phyloP scores from a whole-genome alignment of 1,140 invertebrate species.

The Diuraphis noxia region DNA sequence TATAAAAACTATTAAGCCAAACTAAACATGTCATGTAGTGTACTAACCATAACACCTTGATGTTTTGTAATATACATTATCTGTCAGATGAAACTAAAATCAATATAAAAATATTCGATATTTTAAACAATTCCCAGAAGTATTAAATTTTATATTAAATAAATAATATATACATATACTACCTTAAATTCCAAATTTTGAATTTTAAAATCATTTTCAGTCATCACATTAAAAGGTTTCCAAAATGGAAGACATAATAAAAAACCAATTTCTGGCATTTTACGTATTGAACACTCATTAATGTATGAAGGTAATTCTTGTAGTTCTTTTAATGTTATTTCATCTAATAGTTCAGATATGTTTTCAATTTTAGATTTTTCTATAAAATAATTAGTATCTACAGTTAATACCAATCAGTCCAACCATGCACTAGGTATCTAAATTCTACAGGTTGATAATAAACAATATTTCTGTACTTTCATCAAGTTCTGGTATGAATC shows the following conservation, averaged over 20 bases:
- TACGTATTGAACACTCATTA: slow-evolving; percentile 74
- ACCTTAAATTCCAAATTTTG: slow-evolving; percentile 69
- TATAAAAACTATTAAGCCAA: too few species aligned
- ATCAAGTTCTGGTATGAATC: slow-evolving; percentile 40
- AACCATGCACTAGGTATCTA: too few species aligned
- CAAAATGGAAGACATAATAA: slow-evolving; percentile 72
- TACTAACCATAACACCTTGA: slow-evolving; percentile 47
- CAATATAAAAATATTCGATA: not conserved
- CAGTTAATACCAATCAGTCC: not conserved
- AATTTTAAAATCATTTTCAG: slow-evolving; percentile 64
- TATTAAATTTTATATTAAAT: not conserved
- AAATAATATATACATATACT: slow-evolving; percentile 56
- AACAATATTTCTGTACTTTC: slow-evolving; percentile 38
- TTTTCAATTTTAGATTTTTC: slow-evolving; percentile 51
- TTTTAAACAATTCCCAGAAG: not conserved
- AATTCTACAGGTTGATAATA: not conserved
- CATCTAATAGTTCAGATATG: slow-evolving; percentile 41
- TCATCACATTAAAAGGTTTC: slow-evolving; percentile 61
- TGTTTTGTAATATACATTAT: slow-evolving; percentile 48
- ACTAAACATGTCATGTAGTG: not conserved
- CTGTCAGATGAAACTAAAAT: slow-evolving; percentile 34
- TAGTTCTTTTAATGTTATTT: slow-evolving; percentile 63
- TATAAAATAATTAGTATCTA: slow-evolving; percentile 10
- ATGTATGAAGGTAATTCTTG: slow-evolving; percentile 68
- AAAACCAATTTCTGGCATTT: slow-evolving; percentile 81